Evolutionary conservation across 2,113 vertebrate genomes (phyloP).

Genomic region (Dendrocopos noguchii): DNA sequence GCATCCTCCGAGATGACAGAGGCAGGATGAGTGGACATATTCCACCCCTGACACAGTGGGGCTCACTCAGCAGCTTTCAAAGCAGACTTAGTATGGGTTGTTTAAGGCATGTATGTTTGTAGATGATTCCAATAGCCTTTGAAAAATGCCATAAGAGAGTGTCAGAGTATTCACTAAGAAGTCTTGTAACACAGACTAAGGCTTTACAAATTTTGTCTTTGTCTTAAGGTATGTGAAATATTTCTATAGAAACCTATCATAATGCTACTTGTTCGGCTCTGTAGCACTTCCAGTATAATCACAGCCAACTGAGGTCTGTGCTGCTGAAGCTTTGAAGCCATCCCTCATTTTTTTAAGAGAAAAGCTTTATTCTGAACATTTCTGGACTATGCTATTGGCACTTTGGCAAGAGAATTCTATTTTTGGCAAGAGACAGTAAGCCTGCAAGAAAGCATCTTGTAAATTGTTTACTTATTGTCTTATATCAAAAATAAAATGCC

Average conservation of each 20-base stretch:
- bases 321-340: background rate
- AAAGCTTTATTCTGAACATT: background rate
- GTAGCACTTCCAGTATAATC: background rate
- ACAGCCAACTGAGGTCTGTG: background rate
- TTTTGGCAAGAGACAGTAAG: background rate
- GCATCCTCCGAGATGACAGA: constrained; percentile 1
- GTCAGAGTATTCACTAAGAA: background rate
- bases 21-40: constrained; percentile 35
- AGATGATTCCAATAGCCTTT: background rate
- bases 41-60: background rate
- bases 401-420: background rate
- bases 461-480: background rate
- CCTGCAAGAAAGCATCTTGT: background rate
- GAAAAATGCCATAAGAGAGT: background rate
- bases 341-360: background rate
- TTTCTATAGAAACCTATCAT: background rate
- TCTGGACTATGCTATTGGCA: background rate
- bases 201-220: background rate
- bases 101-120: background rate
- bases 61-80: constrained; percentile 4
- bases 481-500: background rate
- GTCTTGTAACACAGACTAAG: background rate
- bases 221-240: background rate
- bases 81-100: background rate
- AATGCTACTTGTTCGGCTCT: background rate